These are phyloP conservation scores for Phrynocephalus vlangalii DNA, from an alignment of 2,797 vertebrate species.

Conservation along the genomic window DNA sequence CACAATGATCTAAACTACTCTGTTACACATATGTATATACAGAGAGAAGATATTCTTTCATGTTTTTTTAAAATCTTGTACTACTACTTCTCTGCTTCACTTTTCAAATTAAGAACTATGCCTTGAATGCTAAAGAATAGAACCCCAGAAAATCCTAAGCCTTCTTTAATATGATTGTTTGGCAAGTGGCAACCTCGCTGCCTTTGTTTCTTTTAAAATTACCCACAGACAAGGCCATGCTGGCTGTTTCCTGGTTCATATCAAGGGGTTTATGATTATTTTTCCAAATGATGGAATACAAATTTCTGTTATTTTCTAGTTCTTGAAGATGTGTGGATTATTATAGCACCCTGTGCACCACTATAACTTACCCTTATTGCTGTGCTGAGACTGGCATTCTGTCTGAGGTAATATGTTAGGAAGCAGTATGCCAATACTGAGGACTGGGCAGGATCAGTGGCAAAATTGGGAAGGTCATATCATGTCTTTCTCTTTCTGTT, in stretches of 20 bases:
- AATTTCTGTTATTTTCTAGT: background rate
- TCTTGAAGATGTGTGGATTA: background rate
- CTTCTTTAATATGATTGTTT: background rate
- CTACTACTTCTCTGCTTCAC: background rate
- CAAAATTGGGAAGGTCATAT: background rate
- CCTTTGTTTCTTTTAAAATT: background rate
- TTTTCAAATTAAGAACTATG: background rate
- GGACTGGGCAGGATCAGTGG: background rate
- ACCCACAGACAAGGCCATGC: background rate
- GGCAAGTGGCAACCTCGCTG: background rate
- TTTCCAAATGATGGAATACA: background rate
- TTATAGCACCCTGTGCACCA: background rate
- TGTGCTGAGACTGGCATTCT: background rate
- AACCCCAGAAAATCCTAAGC: background rate
- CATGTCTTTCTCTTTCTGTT: background rate
- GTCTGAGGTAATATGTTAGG: background rate
- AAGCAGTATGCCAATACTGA: background rate
- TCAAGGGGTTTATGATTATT: background rate
- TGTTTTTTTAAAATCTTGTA: background rate
- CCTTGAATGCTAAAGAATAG: background rate
- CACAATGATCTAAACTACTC: background rate
- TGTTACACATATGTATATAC: background rate
- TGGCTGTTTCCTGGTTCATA: background rate
- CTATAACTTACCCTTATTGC: background rate
- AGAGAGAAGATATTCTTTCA: background rate